Evolutionary conservation across 1,140 invertebrate genomes (phyloP).

Genomic region (Dreissena polymorpha): DNA sequence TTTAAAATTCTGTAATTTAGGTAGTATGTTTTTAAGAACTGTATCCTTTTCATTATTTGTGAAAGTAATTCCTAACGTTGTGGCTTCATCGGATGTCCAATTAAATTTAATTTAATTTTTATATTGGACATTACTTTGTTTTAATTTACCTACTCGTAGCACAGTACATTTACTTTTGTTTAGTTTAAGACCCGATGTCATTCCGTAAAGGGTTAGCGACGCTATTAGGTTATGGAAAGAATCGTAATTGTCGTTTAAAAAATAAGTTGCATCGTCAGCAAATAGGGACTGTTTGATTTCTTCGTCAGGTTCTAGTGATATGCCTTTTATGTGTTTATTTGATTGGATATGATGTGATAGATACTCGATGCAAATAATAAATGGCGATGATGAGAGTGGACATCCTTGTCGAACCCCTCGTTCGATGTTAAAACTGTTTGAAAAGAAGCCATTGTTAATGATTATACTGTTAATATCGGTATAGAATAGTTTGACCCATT

Average conservation of each 20-base stretch:
- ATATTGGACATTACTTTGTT: background rate
- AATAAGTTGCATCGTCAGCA: constrained; percentile 5
- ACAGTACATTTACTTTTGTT: constrained; percentile 1
- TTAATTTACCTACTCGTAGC: background rate
- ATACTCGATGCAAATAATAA: background rate
- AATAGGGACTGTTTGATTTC: background rate
- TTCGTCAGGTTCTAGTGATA: background rate
- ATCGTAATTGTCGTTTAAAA: background rate
- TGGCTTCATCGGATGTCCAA: constrained; percentile 9
- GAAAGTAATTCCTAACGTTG: constrained; percentile 1
- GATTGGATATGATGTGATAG: background rate
- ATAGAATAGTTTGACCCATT: too few relatives aligned
- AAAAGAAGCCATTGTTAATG: background rate
- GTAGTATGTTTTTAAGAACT: too few relatives aligned
- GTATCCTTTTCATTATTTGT: too few relatives aligned
- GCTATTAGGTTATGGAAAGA: background rate
- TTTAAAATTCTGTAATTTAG: too few relatives aligned
- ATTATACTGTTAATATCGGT: too few relatives aligned
- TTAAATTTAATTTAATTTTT: background rate
- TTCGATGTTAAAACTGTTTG: constrained; percentile 6
- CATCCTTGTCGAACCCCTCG: constrained; percentile 11
- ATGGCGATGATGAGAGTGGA: background rate
- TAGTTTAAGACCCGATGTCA: background rate
- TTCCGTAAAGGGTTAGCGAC: background rate
- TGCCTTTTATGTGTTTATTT: background rate